Percentiles rank a stretch among this genome's conserved stretches.
Conservation (phyloP, 2,797 vertebrate species). For the Tachyglossus aculeatus region DNA sequence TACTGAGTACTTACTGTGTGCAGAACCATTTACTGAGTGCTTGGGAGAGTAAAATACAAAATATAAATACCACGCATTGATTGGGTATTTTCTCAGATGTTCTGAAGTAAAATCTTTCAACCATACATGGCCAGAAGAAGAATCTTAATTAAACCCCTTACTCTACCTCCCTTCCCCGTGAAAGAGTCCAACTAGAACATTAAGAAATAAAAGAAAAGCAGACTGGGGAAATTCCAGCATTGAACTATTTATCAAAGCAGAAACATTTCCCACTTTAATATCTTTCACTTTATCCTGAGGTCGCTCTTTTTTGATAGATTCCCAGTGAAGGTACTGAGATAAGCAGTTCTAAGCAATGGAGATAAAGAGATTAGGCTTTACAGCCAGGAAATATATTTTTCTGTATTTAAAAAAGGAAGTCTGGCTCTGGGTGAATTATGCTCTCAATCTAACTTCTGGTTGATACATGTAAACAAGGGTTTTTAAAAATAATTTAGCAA, state of each 20-base stretch:
- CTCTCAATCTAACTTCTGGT: not conserved
- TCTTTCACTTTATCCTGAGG: slow-evolving; percentile 15
- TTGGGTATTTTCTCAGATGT: too few relatives aligned
- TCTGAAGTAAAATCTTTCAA: too few relatives aligned
- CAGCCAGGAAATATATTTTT: not conserved
- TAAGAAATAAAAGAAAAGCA: slow-evolving; percentile 3
- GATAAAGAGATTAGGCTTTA: slow-evolving; percentile 11
- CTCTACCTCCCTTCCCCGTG: not conserved
- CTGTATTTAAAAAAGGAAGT: slow-evolving; percentile 6
- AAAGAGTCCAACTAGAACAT: not conserved
- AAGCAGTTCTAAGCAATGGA: slow-evolving; percentile 20
- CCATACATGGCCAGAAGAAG: too few relatives aligned
- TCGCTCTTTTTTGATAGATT: slow-evolving; percentile 3
- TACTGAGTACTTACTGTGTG: too few relatives aligned
- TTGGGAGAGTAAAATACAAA: too few relatives aligned
- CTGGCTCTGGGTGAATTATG: slow-evolving; percentile 7
- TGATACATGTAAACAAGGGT: too few relatives aligned
- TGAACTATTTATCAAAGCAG: slow-evolving; percentile 6
- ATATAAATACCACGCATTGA: too few relatives aligned
- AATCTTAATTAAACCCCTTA: too few relatives aligned
- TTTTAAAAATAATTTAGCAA: slow-evolving; percentile 29
- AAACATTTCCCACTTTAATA: not conserved
- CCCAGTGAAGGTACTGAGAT: not conserved
- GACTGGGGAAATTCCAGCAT: not conserved
- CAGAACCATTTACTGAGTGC: too few relatives aligned